Base-by-base conservation (phyloP, 2,797 vertebrate genomes). In the Chloroceryle amazona region DNA sequence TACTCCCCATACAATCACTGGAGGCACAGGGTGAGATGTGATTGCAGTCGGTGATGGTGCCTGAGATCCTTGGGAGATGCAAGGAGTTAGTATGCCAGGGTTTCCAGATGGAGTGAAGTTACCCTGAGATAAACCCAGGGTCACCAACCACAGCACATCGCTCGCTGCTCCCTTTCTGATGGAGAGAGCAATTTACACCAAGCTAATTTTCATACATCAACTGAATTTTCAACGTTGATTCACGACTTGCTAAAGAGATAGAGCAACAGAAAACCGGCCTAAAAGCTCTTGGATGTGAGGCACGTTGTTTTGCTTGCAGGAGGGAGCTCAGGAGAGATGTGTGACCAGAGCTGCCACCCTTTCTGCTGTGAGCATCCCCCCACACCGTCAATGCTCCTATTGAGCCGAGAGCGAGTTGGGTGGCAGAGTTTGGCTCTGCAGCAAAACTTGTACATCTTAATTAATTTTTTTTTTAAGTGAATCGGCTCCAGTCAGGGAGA, bases 391-490 rank as follows among this genome's bases (percentile, higher is more conserved):
- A 93, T 92, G 84, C 60, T 39, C 44, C 93, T 10, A 76, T 81
- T 95, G 93, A 93, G 81, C 60, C 0, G 1, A 41, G 51, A 47
- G 60, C 7, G 0, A 80, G 90, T 13, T 67, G 75, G 68, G 95
- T 85, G 89, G 84, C 79, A 93, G 81, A 67, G 35, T 41, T 73
- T 85, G 83, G 86, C 91, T 82, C 89, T 41, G 25, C 47, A 82
- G 89, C 81, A 87, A 33, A 57, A 74, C 68, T 57, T 76, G 33
- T 84, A 88, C 2, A 5, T 92, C 86, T 95, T 92, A 76, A 96
- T 92, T 93, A 93, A 75, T 57, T 72, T 76, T 14, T 54, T 83
- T 66, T 70, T 61, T 57, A 63, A 89, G 47, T 37, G 47, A 80
- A 60, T 52, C 28, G 17, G 52, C 63, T 63, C 28, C 41, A 58